phyloP scores from a whole-genome alignment of 2,888 invertebrate genomes.

The Rotaria magnacalcarata region DNA sequence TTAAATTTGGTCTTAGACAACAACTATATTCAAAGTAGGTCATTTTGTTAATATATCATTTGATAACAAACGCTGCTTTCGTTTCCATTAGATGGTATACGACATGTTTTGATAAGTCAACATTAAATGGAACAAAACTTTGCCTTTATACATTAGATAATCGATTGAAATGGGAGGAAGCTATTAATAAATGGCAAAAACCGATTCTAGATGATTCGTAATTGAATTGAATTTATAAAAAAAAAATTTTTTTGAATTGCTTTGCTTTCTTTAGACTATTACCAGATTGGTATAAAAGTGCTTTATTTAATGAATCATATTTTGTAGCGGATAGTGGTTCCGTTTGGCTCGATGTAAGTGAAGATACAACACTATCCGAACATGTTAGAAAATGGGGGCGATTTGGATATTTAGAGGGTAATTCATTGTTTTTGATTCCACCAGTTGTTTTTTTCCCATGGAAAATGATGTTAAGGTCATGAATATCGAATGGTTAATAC shows the following conservation, averaged over 20 bases:
- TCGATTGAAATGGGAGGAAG: slow-evolving; percentile 70
- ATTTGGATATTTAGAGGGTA: slow-evolving; percentile 81
- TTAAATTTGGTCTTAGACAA: slow-evolving; percentile 26
- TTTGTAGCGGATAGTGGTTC: slow-evolving; percentile 85
- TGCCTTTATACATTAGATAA: not conserved
- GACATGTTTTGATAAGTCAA: not conserved
- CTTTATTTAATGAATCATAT: slow-evolving; percentile 89
- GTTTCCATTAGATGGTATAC: not conserved
- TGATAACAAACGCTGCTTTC: too few relatives aligned
- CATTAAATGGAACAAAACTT: not conserved
- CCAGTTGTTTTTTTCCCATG: not conserved
- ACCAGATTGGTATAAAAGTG: slow-evolving; percentile 89
- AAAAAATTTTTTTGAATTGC: not conserved
- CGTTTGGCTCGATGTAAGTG: slow-evolving; percentile 71
- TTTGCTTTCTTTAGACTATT: slow-evolving; percentile 61
- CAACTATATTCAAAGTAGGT: not conserved
- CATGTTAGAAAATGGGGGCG: slow-evolving; percentile 69
- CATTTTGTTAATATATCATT: not conserved
- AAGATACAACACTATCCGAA: slow-evolving; percentile 46
- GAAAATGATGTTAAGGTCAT: slow-evolving; percentile 63
- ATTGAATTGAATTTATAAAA: not conserved
- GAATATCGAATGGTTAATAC: slow-evolving; percentile 95
- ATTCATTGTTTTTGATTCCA: not conserved
- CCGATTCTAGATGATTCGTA: slow-evolving; percentile 69
- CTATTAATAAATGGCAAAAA: slow-evolving; percentile 79